Conservation (phyloP, 2,797 vertebrate species). For the Moxostoma hubbsi region DNA sequence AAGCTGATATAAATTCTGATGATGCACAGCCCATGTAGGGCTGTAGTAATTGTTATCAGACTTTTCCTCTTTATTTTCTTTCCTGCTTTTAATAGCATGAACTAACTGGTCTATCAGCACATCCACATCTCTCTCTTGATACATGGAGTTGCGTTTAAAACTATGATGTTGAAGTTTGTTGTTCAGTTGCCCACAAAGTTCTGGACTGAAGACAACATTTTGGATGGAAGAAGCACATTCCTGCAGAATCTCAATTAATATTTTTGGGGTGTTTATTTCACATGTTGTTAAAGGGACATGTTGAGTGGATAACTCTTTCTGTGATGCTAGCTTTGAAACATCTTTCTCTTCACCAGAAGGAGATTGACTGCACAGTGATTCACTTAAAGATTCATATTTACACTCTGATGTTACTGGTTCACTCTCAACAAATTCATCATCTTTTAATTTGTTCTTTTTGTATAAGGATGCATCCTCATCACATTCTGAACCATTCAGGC, state of each 20-base stretch:
- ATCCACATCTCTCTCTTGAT: constrained; percentile 70
- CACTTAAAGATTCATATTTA: neutral
- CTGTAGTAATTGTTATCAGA: constrained; percentile 15
- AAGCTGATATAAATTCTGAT: constrained; percentile 74
- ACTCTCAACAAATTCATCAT: neutral
- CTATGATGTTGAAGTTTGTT: constrained; percentile 4
- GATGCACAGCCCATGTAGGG: constrained; percentile 65
- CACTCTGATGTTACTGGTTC: neutral
- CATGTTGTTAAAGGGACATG: constrained; percentile 12
- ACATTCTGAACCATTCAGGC: constrained; percentile 13
- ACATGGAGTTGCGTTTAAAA: constrained; percentile 57
- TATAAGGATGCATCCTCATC: constrained; percentile 27
- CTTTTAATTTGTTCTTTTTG: constrained; percentile 9
- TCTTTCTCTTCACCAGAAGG: too few relatives aligned
- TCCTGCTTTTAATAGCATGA: constrained; percentile 56
- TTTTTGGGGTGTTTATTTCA: constrained; percentile 5
- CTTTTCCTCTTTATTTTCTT: constrained; percentile 24
- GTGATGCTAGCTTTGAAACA: too few relatives aligned
- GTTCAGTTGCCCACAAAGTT: constrained; percentile 53
- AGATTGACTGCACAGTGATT: too few relatives aligned
- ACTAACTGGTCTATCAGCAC: constrained; percentile 68
- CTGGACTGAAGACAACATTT: constrained; percentile 73
- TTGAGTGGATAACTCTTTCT: neutral
- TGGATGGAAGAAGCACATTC: constrained; percentile 47
- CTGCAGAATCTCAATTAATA: constrained; percentile 55